Conservation (phyloP, 2,888 invertebrate species). For the Tenthredo mesomela region DNA sequence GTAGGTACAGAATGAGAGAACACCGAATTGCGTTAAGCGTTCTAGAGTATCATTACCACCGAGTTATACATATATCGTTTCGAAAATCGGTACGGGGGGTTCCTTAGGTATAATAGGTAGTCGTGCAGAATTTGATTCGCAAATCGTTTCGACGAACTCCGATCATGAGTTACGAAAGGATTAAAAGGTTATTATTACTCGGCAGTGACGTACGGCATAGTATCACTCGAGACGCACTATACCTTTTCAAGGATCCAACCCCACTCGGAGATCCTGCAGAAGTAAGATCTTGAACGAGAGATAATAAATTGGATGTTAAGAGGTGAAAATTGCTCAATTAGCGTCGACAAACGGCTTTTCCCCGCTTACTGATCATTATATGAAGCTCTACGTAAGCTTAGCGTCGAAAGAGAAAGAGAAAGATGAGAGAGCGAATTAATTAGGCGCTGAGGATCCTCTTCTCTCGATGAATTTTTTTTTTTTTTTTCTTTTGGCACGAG, state of each 20-base stretch:
- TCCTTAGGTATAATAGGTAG: too few relatives aligned
- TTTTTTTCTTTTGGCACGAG: neutral
- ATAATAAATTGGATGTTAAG: constrained; percentile 74
- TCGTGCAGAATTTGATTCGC: neutral
- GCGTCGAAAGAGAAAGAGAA: constrained; percentile 12
- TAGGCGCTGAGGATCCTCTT: constrained; percentile 35
- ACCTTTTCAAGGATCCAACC: neutral
- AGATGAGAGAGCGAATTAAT: constrained; percentile 34
- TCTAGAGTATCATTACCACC: constrained; percentile 1
- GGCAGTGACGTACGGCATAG: neutral
- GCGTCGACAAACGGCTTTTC: constrained; percentile 70
- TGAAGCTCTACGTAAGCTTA: constrained; percentile 45
- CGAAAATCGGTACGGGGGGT: neutral
- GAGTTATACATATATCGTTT: neutral
- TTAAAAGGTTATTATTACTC: neutral
- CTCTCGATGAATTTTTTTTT: neutral
- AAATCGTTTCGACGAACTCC: neutral
- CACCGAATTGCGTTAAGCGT: constrained; percentile 21
- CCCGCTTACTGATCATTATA: constrained; percentile 56
- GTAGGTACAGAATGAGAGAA: neutral
- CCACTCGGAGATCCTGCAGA: neutral
- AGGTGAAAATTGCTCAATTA: constrained; percentile 75
- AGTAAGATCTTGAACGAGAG: constrained; percentile 1
- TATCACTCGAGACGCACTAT: neutral
- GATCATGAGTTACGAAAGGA: neutral